phyloP scores from a whole-genome alignment of 2,888 invertebrate species.

The Charanyca ferruginea region DNA sequence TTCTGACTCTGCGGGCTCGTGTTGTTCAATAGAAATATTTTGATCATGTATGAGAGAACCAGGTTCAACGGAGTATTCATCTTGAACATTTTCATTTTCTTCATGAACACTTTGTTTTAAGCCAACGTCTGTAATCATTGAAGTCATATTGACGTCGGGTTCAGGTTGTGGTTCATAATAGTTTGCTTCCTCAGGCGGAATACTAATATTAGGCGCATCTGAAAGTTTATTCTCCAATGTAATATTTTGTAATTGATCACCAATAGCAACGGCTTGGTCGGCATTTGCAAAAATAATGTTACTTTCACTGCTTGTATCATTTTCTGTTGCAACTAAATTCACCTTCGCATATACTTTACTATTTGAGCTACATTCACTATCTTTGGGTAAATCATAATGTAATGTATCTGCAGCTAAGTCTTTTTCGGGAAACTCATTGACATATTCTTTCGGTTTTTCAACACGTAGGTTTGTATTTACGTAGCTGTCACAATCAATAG shows the following conservation, averaged over 20 bases:
- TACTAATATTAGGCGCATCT: slow-evolving; percentile 13
- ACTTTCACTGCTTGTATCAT: slow-evolving; percentile 1
- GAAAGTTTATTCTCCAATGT: slow-evolving; percentile 41
- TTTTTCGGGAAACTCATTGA: slow-evolving; percentile 69
- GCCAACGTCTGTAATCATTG: slow-evolving; percentile 2
- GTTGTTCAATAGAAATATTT: slow-evolving; percentile 43
- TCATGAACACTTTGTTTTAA: slow-evolving; percentile 13
- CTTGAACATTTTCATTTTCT: slow-evolving; percentile 8
- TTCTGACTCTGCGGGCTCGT: slow-evolving; percentile 37
- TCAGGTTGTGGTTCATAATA: slow-evolving; percentile 36
- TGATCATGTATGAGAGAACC: slow-evolving; percentile 25
- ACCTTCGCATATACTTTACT: slow-evolving; percentile 2
- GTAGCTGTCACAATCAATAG: slow-evolving; percentile 16
- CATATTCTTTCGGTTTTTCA: slow-evolving; percentile 45
- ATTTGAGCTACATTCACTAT: not conserved
- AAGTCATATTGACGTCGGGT: slow-evolving; percentile 4
- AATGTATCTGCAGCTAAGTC: slow-evolving; percentile 53
- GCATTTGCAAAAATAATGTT: not conserved
- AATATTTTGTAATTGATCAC: slow-evolving; percentile 45
- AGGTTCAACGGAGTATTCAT: slow-evolving; percentile 12
- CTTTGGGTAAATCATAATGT: slow-evolving; percentile 25
- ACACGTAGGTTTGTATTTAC: slow-evolving; percentile 17
- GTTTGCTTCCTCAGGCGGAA: slow-evolving; percentile 15
- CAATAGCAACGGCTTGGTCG: slow-evolving; percentile 31
- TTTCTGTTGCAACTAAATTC: not conserved